These are phyloP conservation scores for Gymnorhina tibicen DNA, from an alignment of 2,113 vertebrate species.

Conservation along the genomic window DNA sequence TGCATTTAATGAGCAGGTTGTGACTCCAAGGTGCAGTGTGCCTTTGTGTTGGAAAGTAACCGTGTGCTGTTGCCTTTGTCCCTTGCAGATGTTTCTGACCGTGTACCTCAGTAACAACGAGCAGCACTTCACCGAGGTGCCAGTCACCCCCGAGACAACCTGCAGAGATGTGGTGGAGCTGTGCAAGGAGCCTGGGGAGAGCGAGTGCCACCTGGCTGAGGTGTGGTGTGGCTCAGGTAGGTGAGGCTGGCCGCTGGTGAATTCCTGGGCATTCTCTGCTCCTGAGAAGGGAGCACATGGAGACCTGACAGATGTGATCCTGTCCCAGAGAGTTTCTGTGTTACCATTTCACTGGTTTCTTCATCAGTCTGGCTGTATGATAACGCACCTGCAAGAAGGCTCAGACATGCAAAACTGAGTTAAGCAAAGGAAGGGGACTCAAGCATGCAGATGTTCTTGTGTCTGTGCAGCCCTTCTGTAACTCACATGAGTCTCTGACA, in stretches of 20 bases:
- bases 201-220: constrained; percentile 89
- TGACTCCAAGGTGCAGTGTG: background rate
- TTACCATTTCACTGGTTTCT: background rate
- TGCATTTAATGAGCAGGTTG: background rate
- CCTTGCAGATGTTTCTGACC: constrained; percentile 92
- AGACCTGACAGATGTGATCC: rapidly evolving
- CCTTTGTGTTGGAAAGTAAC: background rate
- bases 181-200: constrained; percentile 93
- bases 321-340: background rate
- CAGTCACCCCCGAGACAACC: constrained; percentile 89
- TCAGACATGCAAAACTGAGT: background rate
- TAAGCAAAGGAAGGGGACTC: background rate
- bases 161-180: constrained; percentile 95
- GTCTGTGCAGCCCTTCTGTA: background rate
- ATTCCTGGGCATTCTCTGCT: rapidly evolving
- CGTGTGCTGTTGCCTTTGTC: background rate
- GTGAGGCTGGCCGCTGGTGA: background rate
- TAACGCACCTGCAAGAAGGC: background rate
- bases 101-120: constrained; percentile 99
- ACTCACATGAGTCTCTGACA: background rate
- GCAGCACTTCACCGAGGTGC: constrained; percentile 98
- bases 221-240: constrained; percentile 93
- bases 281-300: background rate
- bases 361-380: background rate
- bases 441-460: background rate